phyloP scores from a whole-genome alignment of 2,888 invertebrate species.

The Amphimallon solstitiale region DNA sequence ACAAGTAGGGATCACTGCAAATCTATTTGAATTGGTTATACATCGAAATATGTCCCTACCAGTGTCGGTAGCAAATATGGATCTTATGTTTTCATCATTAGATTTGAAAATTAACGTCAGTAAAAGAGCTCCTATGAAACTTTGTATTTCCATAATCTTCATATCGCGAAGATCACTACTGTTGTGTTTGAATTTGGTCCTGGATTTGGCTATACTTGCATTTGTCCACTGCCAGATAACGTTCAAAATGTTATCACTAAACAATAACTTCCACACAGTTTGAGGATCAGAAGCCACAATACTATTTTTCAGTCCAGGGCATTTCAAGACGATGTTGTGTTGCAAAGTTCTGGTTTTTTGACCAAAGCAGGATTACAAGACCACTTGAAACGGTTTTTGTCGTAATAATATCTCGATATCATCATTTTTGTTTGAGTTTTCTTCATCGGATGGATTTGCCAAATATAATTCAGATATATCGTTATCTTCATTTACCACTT shows the following conservation, averaged over 20 bases:
- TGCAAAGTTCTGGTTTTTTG: slow-evolving; percentile 10
- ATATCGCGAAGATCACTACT: slow-evolving; percentile 17
- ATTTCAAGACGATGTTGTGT: slow-evolving; percentile 3
- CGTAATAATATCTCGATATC: background rate
- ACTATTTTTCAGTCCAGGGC: slow-evolving; percentile 8
- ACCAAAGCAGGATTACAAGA: background rate
- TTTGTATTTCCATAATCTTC: background rate
- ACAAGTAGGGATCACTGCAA: no score
- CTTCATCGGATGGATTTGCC: no score
- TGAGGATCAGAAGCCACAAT: slow-evolving; percentile 8
- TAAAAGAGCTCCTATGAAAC: no score
- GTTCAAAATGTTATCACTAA: slow-evolving; percentile 2
- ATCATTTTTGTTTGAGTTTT: no score
- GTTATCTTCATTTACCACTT: no score
- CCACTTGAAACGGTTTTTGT: background rate
- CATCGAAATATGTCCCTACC: no score
- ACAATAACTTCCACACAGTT: background rate
- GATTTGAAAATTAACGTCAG: no score
- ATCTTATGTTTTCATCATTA: no score
- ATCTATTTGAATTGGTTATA: no score
- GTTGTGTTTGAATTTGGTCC: slow-evolving; percentile 16
- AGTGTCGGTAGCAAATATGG: no score
- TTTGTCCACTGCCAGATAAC: slow-evolving; percentile 1
- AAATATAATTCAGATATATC: no score
- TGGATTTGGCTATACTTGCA: slow-evolving; percentile 1